Evolutionary conservation across 2,113 vertebrate genomes (phyloP), one percentile per base, ranked within the genome.

Genomic region (Sorex fumeus): DNA sequence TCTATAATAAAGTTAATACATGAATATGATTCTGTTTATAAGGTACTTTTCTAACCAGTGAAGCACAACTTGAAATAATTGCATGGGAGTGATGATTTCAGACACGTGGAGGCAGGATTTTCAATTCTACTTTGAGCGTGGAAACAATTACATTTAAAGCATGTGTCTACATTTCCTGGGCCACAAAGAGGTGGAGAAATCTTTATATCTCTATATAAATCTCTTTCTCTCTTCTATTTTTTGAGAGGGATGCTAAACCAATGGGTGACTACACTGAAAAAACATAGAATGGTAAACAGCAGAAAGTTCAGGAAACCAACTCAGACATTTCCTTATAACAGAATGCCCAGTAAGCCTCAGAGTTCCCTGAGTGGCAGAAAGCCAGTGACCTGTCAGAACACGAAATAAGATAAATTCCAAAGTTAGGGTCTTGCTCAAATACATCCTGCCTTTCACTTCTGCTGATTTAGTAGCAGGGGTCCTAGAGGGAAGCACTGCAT

Each of bases 171-270:
- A 90, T 88, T 90, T 88, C 53, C 78, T 71, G 69, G n/a, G 62
- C 43, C 91, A 64, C 66, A 25, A 89, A 92, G 23, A 16, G 80
- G 82, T 23, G 80, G 50, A 30, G 76, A 71, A 64, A 72, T 79
- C 47, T 77, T 75, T 36, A 64, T 84, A 27, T 80, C 74, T 79
- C 88, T 94, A 93, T 77, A 23, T 81, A 80, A 88, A 53, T 95
- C 85, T 91, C 64, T 57, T 93, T 81, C 83, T 28, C 74, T 94
- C 74, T 78, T 95, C 91, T 94, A 79, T 91, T 91, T 94, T 95
- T 94, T 94, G 94, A 43, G 77, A 84, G 47, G 72, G 84, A 93
- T 80, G 40, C 53, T 90, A 93, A 75, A 70, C 36, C 23, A 1
- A 60, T 84, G 25, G 69, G 60, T 72, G 40, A 91, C 91, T 75